A percentile compares a stretch with the other conserved stretches of the same genome.
phyloP scores from a whole-genome alignment of 2,888 invertebrate genomes.

The Steinernema scapterisci region DNA sequence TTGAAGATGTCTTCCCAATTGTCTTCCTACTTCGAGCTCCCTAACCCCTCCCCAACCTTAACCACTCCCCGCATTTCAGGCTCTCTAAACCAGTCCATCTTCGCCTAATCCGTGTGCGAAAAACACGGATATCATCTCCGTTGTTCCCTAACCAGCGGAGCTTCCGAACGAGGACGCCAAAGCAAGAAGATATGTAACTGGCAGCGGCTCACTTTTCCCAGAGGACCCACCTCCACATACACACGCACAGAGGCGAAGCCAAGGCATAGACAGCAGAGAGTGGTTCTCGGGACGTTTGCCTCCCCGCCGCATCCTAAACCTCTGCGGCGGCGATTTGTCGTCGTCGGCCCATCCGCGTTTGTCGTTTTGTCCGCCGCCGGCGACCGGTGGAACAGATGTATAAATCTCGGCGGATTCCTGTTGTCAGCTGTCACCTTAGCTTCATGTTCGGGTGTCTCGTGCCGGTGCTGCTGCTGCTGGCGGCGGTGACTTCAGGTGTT shows the following conservation, averaged over 20 bases:
- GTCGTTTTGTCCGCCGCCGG: too few relatives aligned
- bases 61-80: background rate
- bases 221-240: conserved; percentile 6
- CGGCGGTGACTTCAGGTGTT: background rate
- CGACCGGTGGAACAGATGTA: conserved; percentile 1
- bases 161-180: background rate
- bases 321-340: conserved; percentile 24
- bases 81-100: conserved; percentile 2
- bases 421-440: background rate
- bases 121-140: background rate
- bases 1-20: too few relatives aligned
- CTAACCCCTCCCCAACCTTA: too few relatives aligned
- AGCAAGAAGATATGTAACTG: conserved; percentile 5
- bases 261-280: too few relatives aligned
- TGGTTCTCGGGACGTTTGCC: background rate
- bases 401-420: background rate
- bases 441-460: background rate
- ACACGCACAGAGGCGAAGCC: too few relatives aligned
- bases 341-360: too few relatives aligned
- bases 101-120: background rate
- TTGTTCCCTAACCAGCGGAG: background rate
- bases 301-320: background rate
- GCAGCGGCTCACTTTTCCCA: conserved; percentile 9
- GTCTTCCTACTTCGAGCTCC: too few relatives aligned
- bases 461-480: conserved; percentile 3